Percentiles rank a stretch among this genome's conserved stretches.
These are phyloP conservation scores for Argyrosomus japonicus DNA, from an alignment of 2,113 vertebrate species.

Conservation along the genomic window DNA sequence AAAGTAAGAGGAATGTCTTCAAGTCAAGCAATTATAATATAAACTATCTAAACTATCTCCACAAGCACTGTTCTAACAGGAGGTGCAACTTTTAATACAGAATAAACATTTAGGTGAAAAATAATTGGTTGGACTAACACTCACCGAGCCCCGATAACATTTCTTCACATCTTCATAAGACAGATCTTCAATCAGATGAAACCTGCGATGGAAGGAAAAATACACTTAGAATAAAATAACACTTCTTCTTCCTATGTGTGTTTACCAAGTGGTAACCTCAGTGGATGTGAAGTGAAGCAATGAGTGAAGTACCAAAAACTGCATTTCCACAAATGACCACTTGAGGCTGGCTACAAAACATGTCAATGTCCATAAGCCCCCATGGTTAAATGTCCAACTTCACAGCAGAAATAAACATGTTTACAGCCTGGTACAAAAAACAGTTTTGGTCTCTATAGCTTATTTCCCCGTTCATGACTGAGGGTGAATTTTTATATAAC, in stretches of 20 bases:
- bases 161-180: slow-evolving; percentile 82
- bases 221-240: background rate
- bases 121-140: slow-evolving; percentile 37
- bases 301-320: no score
- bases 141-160: slow-evolving; percentile 81
- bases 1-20: background rate
- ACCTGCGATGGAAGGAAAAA: slow-evolving; percentile 59
- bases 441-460: no score
- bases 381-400: no score
- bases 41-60: background rate
- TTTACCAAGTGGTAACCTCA: background rate
- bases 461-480: no score
- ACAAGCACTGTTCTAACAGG: background rate
- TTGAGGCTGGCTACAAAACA: no score
- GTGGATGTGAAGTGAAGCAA: no score
- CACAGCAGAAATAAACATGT: no score
- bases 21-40: background rate
- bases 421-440: no score
- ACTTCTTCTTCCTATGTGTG: background rate
- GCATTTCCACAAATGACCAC: no score
- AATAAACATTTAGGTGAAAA: background rate
- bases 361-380: no score
- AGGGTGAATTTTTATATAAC: no score
- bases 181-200: slow-evolving; percentile 78
- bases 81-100: background rate